Percentiles rank a stretch among this genome's conserved stretches.
These are phyloP conservation scores for Osmerus mordax DNA, from an alignment of 2,113 vertebrate species.

Conservation along the genomic window DNA sequence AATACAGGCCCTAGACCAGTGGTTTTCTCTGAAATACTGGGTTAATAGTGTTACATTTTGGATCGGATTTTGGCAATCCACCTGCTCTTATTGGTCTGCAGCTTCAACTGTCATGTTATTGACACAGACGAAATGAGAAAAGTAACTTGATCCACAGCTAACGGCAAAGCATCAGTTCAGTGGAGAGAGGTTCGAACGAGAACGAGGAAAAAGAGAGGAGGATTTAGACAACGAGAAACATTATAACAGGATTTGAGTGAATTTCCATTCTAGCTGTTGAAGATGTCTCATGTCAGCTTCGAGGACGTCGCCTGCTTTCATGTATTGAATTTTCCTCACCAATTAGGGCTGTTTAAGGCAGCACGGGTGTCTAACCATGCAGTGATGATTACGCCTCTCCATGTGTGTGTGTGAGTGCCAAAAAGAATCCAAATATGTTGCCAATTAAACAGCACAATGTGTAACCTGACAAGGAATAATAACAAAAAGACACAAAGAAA, in stretches of 20 bases:
- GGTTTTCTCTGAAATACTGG: too few relatives aligned
- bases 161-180: background rate
- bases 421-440: constrained; percentile 34
- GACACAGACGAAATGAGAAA: too few relatives aligned
- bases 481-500: background rate
- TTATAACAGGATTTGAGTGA: background rate
- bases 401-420: background rate
- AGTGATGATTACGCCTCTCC: constrained; percentile 15
- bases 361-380: constrained; percentile 16
- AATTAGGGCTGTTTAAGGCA: constrained; percentile 37
- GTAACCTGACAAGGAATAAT: constrained; percentile 20
- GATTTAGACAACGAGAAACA: background rate
- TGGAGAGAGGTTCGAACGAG: background rate
- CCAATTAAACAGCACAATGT: constrained; percentile 33
- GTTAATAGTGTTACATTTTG: too few relatives aligned
- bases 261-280: constrained; percentile 27
- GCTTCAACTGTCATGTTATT: too few relatives aligned
- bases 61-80: too few relatives aligned
- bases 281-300: constrained; percentile 11
- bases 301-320: background rate
- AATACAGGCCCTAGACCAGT: too few relatives aligned
- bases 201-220: background rate
- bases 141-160: too few relatives aligned
- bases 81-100: too few relatives aligned
- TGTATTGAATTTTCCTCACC: constrained; percentile 19